Evolutionary conservation across 2,797 vertebrate genomes (phyloP).

Genomic region (Ctenosaura bakeri): DNA sequence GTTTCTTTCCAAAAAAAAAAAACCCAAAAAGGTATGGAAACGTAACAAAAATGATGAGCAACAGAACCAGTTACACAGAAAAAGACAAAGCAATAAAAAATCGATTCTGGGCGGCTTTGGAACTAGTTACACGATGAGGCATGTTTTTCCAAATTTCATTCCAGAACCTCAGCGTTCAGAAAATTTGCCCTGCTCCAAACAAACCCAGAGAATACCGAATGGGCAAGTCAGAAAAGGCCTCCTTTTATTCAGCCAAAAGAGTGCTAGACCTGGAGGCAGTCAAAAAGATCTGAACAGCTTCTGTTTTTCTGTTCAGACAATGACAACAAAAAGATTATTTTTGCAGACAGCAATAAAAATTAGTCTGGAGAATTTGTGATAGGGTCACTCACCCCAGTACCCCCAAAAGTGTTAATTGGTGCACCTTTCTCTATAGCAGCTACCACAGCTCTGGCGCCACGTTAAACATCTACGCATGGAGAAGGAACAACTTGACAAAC

Average conservation of each 20-base stretch:
- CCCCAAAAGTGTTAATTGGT: slow-evolving; percentile 9
- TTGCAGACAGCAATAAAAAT: background rate
- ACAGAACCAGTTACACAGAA: background rate
- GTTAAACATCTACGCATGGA: background rate
- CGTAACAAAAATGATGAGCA: background rate
- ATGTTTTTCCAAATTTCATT: background rate
- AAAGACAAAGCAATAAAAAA: background rate
- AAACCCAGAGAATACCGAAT: background rate
- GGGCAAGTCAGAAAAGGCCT: too few relatives aligned
- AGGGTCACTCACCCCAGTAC: background rate
- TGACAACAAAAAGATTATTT: background rate
- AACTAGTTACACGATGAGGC: background rate
- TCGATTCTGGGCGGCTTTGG: background rate
- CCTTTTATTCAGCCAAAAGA: background rate
- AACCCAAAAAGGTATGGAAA: too few relatives aligned
- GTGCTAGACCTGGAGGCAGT: background rate
- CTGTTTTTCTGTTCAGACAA: too few relatives aligned
- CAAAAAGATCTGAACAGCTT: background rate
- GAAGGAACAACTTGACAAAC: background rate
- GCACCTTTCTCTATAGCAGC: slow-evolving; percentile 6
- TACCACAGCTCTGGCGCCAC: background rate
- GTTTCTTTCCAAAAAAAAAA: too few relatives aligned
- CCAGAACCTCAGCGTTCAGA: background rate
- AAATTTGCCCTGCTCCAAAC: background rate
- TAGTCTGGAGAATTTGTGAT: background rate